Conservation (phyloP, 1,140 invertebrate species). For the Drosophila punjabiensis region DNA sequence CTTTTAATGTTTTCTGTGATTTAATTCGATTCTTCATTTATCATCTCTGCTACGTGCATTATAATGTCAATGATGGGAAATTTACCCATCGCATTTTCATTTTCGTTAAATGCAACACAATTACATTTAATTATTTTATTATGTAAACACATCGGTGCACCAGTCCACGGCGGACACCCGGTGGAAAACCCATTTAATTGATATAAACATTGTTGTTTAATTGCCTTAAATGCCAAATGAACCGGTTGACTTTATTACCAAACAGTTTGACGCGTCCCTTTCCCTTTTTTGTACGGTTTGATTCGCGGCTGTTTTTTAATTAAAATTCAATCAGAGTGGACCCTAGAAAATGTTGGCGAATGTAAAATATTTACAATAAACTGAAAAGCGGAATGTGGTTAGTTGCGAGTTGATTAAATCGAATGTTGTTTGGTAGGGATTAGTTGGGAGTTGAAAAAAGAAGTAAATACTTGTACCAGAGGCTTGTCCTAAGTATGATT, state of each 20-base stretch:
- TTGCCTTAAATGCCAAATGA: conserved; percentile 67
- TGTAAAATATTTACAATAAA: conserved; percentile 14
- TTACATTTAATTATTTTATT: conserved; percentile 70
- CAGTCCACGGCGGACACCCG: conserved; percentile 12
- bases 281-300: conserved; percentile 5
- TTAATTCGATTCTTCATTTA: conserved; percentile 17
- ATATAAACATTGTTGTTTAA: conserved; percentile 63
- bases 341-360: background rate
- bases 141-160: conserved; percentile 46
- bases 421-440: background rate
- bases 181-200: conserved; percentile 51
- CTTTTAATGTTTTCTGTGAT: background rate
- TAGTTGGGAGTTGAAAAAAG: background rate
- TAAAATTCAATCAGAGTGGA: conserved; percentile 55
- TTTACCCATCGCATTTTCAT: conserved; percentile 19
- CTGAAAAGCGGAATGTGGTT: conserved; percentile 14
- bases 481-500: conserved; percentile 1
- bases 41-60: background rate
- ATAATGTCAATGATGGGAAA: conserved; percentile 18
- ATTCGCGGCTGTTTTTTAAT: conserved; percentile 46
- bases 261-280: conserved; percentile 50
- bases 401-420: conserved; percentile 13
- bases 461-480: background rate
- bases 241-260: conserved; percentile 68
- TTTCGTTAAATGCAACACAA: conserved; percentile 45